These are phyloP conservation scores for Spilosoma lubricipeda DNA, from an alignment of 2,888 invertebrate genomes.

Conservation along the genomic window DNA sequence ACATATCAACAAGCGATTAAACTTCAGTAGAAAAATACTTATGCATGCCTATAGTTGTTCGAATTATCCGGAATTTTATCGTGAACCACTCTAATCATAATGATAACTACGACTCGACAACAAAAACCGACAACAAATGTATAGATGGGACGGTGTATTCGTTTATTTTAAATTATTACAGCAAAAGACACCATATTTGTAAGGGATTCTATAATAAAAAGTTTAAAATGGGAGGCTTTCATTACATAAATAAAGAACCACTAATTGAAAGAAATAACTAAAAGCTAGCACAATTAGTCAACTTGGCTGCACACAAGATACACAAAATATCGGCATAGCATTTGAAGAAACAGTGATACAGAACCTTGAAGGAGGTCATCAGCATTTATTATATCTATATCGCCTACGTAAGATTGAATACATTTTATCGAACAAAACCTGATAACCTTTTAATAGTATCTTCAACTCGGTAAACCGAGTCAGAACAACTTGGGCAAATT, in stretches of 20 bases:
- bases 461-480: not conserved
- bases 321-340: not conserved
- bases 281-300: not conserved
- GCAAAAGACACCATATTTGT: not conserved
- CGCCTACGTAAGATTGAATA: not conserved
- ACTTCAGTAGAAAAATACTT: not conserved
- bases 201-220: not conserved
- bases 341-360: not conserved
- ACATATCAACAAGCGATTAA: slow-evolving; percentile 38
- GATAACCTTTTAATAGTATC: not conserved
- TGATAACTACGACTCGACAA: not conserved
- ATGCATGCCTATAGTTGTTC: not conserved
- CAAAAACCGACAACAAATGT: not conserved
- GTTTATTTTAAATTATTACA: not conserved
- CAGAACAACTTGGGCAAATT: not conserved
- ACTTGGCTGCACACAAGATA: not conserved
- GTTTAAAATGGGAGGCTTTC: not conserved
- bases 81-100: not conserved
- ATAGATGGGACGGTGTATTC: not conserved
- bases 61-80: not conserved
- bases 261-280: not conserved
- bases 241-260: not conserved
- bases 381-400: slow-evolving; percentile 6
- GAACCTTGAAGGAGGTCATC: slow-evolving; percentile 6
- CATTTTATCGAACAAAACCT: not conserved